phyloP scores from a whole-genome alignment of 2,113 vertebrate genomes.

The Phodopus roborovskii region DNA sequence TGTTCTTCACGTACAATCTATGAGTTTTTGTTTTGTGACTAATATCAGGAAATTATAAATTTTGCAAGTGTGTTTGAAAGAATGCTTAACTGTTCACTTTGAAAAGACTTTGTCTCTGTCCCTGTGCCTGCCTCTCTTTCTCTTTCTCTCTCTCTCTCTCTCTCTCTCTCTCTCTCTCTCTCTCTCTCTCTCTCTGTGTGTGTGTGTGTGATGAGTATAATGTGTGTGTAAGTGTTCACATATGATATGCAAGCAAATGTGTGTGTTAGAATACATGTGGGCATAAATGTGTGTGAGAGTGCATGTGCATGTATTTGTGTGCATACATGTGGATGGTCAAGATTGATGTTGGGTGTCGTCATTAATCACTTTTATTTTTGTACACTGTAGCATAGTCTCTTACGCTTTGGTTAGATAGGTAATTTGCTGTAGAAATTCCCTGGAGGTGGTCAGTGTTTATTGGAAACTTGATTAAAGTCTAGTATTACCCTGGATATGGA shows the following conservation, averaged over 20 bases:
- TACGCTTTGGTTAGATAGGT: neutral
- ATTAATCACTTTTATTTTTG: neutral
- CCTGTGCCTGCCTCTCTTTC: neutral
- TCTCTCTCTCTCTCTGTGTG: neutral
- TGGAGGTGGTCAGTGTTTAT: neutral
- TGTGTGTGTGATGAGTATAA: neutral
- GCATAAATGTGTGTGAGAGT: neutral
- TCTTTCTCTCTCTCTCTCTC: neutral
- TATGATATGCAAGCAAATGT: neutral
- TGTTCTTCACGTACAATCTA: neutral
- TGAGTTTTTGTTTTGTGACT: neutral
- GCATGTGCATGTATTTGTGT: neutral
- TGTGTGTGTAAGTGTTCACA: neutral
- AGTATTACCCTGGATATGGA: neutral
- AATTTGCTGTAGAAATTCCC: neutral
- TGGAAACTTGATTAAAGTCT: neutral
- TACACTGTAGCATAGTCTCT: neutral
- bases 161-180: neutral
- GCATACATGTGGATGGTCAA: no score
- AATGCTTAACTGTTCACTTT: neutral
- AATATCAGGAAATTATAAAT: constrained; percentile 1
- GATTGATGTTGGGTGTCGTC: neutral
- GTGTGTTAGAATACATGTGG: neutral
- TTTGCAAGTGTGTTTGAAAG: constrained; percentile 15
- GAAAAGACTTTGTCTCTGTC: neutral